phyloP scores from a whole-genome alignment of 2,888 invertebrate species.

The Melipona beecheii region DNA sequence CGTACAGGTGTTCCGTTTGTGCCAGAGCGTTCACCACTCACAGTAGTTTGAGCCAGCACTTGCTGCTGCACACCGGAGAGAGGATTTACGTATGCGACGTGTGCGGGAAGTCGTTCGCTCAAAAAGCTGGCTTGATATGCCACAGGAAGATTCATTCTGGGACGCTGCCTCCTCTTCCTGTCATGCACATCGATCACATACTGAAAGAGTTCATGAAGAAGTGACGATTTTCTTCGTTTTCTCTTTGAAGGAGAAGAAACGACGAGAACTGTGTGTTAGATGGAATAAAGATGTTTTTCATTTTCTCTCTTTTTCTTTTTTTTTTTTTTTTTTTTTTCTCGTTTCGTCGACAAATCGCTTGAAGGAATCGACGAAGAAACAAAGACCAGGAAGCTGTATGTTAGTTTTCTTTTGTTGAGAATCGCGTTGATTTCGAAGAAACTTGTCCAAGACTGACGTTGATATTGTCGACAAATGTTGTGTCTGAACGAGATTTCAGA shows the following conservation, averaged over 20 bases:
- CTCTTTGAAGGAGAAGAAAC: constrained; percentile 39
- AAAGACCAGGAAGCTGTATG: not conserved
- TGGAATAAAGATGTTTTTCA: not conserved
- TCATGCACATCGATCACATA: constrained; percentile 70
- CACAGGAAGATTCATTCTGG: constrained; percentile 74
- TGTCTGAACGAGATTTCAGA: not conserved
- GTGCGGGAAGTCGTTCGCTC: constrained; percentile 70
- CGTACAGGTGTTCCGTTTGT: constrained; percentile 69
- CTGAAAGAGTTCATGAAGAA: constrained; percentile 65
- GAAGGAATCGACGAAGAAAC: not conserved
- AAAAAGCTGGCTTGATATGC: constrained; percentile 69
- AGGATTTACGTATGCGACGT: constrained; percentile 69
- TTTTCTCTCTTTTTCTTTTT: not conserved
- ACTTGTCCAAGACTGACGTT: not conserved
- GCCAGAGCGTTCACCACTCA: constrained; percentile 63
- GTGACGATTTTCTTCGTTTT: not conserved
- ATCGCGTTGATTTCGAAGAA: not conserved
- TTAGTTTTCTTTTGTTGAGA: not conserved
- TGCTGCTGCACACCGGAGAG: constrained; percentile 69
- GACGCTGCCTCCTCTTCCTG: constrained; percentile 62
- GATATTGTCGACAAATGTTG: not conserved
- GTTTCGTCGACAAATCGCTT: too few species aligned
- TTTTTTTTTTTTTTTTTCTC: too few species aligned
- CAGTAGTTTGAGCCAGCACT: constrained; percentile 66
- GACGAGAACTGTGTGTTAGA: not conserved